These are phyloP conservation scores for Drosophila sp. DNA, from an alignment of 1,140 invertebrate species.

Conservation along the genomic window DNA sequence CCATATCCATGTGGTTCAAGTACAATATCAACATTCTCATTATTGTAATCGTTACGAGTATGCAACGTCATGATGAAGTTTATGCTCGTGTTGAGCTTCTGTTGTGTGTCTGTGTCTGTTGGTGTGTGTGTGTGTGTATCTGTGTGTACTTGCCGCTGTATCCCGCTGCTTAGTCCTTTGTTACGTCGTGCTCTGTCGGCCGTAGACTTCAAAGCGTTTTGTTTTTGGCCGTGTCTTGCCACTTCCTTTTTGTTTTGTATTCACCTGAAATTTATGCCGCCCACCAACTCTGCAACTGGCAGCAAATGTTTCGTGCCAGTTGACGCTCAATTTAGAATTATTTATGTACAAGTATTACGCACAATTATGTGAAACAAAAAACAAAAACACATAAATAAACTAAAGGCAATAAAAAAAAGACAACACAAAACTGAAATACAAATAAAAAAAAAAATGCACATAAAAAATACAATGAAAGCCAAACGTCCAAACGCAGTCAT, in stretches of 20 bases:
- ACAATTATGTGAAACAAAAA: slow-evolving; percentile 29
- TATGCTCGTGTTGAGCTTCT: slow-evolving; percentile 20
- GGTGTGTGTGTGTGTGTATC: slow-evolving; percentile 5
- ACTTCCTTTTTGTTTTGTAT: slow-evolving; percentile 20
- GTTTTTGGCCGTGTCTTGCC: not conserved
- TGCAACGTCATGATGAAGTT: slow-evolving; percentile 19
- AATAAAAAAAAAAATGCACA: not conserved
- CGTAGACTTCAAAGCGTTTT: slow-evolving; percentile 41
- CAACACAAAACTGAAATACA: not conserved
- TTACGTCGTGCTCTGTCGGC: slow-evolving; percentile 14
- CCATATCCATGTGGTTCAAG: slow-evolving; percentile 10
- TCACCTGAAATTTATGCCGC: slow-evolving; percentile 31
- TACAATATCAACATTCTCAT: slow-evolving; percentile 11
- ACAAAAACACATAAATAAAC: slow-evolving; percentile 2
- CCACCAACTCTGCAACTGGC: slow-evolving; percentile 24
- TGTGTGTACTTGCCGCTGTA: slow-evolving; percentile 12
- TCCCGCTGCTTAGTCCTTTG: slow-evolving; percentile 31
- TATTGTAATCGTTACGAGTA: not conserved
- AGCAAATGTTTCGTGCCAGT: slow-evolving; percentile 48
- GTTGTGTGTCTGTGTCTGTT: not conserved
- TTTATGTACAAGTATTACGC: slow-evolving; percentile 42
- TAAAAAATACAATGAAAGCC: not conserved
- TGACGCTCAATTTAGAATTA: slow-evolving; percentile 49
- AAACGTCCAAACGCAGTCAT: slow-evolving; percentile 16
- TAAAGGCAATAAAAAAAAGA: too few relatives aligned